A percentile compares a stretch with the other conserved stretches of the same genome.
Conservation (phyloP, 2,113 vertebrate genomes). For the Isichthys henryi region DNA sequence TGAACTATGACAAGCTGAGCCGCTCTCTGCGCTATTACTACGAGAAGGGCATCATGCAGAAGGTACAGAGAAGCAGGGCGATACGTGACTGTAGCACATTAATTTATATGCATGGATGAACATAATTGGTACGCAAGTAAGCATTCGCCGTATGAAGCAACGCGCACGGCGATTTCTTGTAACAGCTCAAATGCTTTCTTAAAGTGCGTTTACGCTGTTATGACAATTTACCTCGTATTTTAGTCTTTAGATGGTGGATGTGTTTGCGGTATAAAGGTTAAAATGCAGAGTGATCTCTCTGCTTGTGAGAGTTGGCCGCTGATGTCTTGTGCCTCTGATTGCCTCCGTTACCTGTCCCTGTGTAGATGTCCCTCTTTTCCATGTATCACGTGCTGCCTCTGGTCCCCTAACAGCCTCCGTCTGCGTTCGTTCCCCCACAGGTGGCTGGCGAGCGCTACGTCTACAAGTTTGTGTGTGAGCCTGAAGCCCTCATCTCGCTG, state of each 20-base stretch:
- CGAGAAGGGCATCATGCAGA: slow-evolving; percentile 99
- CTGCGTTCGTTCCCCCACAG: slow-evolving; percentile 38
- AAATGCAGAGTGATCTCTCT: neutral
- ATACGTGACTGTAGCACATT: neutral
- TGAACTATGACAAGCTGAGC: slow-evolving; percentile 98
- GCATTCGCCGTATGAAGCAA: neutral
- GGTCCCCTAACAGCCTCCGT: neutral
- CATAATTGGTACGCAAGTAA: neutral
- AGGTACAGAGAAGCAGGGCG: slow-evolving; percentile 58
- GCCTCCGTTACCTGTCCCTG: neutral
- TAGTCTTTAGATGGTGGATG: neutral
- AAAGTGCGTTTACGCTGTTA: neutral
- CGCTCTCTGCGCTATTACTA: slow-evolving; percentile 95
- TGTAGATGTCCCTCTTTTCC: neutral
- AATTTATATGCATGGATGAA: neutral
- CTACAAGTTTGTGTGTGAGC: slow-evolving; percentile 98
- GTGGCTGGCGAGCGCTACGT: slow-evolving; percentile 97
- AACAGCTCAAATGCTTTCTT: neutral
- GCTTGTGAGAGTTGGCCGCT: neutral
- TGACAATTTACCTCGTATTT: neutral
- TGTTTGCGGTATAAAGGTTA: neutral
- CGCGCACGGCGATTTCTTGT: neutral
- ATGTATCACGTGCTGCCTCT: neutral
- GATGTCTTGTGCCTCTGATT: neutral
- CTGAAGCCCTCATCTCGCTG: slow-evolving; percentile 86